Evolutionary conservation across 2,888 invertebrate species (phyloP).

Genomic region (Gibbula magus): DNA sequence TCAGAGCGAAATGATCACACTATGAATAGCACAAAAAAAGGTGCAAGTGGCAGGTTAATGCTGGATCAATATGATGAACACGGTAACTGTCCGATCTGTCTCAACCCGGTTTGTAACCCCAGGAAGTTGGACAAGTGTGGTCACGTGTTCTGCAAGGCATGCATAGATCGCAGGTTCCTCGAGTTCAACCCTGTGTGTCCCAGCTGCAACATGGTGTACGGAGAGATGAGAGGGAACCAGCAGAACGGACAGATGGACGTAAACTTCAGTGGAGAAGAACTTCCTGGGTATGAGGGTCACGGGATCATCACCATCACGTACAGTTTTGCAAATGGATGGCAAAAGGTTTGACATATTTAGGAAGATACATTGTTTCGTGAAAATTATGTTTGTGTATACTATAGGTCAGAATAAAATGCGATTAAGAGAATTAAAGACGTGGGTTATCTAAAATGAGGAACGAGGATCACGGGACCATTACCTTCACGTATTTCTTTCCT

Average conservation of each 20-base stretch:
- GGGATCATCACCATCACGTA: conserved; percentile 40
- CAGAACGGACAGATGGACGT: conserved; percentile 44
- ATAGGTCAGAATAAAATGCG: no score
- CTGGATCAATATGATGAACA: no score
- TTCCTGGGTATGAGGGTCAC: conserved; percentile 29
- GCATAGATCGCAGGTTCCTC: conserved; percentile 39
- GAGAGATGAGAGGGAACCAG: conserved; percentile 42
- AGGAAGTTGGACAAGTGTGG: conserved; percentile 37
- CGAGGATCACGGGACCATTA: no score
- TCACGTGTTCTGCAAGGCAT: conserved; percentile 42
- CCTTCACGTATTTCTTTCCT: no score
- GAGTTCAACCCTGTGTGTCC: conserved; percentile 44
- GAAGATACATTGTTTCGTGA: no score
- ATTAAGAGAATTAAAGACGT: no score
- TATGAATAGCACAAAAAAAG: no score
- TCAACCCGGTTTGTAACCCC: conserved; percentile 39
- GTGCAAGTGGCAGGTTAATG: no score
- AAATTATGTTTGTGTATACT: no score
- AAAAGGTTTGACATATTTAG: no score
- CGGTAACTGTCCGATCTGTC: conserved; percentile 65
- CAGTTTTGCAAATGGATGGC: conserved; percentile 65
- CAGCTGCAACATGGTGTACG: conserved; percentile 42
- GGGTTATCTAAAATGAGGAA: no score
- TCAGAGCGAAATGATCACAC: no score
- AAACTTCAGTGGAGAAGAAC: not conserved